phyloP scores from a whole-genome alignment of 2,888 invertebrate genomes.

The Phania funesta region DNA sequence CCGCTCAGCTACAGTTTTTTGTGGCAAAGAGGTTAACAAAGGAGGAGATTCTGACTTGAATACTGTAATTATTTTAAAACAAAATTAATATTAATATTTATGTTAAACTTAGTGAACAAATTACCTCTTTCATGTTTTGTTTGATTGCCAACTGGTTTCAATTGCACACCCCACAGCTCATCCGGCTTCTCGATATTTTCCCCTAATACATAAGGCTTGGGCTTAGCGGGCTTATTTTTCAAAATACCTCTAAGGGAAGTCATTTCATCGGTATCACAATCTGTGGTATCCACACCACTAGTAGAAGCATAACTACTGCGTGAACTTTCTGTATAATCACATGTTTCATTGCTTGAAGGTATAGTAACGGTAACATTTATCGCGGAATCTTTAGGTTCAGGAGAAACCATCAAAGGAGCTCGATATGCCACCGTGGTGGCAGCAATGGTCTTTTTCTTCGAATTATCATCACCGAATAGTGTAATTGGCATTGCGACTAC shows the following conservation, averaged over 20 bases:
- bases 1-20: conserved; percentile 81
- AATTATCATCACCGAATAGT: conserved; percentile 83
- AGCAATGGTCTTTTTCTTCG: conserved; percentile 70
- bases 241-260: conserved; percentile 85
- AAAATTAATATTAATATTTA: background rate
- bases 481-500: conserved; percentile 82
- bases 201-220: conserved; percentile 87
- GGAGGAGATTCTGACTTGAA: conserved; percentile 64
- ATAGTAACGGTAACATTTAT: conserved; percentile 73
- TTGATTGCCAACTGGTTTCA: conserved; percentile 77
- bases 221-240: conserved; percentile 88
- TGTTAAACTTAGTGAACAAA: background rate
- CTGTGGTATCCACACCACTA: conserved; percentile 75
- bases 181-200: conserved; percentile 82
- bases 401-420: conserved; percentile 72
- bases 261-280: conserved; percentile 79
- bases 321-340: conserved; percentile 51
- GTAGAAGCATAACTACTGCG: conserved; percentile 76
- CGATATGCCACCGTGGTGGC: conserved; percentile 74
- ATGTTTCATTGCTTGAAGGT: conserved; percentile 72
- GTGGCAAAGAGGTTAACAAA: conserved; percentile 55
- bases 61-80: conserved; percentile 58
- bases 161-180: conserved; percentile 81
- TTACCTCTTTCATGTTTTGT: conserved; percentile 63
- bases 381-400: conserved; percentile 55